Conservation (phyloP, 2,797 vertebrate species). For the Heteromormyrus szaboi region DNA sequence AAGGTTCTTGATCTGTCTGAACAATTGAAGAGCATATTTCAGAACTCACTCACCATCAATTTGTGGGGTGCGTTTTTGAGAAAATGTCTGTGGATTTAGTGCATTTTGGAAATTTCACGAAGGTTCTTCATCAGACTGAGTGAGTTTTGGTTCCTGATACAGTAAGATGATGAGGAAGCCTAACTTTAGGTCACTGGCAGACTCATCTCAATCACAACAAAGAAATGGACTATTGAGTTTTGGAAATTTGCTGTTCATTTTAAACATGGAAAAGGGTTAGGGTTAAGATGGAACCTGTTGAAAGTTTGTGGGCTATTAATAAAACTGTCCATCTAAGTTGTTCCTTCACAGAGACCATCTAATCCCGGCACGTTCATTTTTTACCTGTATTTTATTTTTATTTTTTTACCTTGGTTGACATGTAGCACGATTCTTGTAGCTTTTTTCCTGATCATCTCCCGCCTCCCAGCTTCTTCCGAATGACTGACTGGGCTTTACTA, state of each 20-base stretch:
- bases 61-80: neutral
- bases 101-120: neutral
- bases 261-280: neutral
- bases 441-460: neutral
- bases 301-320: neutral
- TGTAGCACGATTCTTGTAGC: neutral
- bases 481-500: slow-evolving; percentile 7
- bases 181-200: neutral
- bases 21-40: neutral
- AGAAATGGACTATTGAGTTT: neutral
- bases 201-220: neutral
- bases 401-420: neutral
- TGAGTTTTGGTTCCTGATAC: neutral
- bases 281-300: neutral
- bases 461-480: neutral
- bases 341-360: neutral
- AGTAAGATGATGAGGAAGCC: neutral
- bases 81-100: neutral
- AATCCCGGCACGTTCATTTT: neutral
- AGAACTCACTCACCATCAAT: neutral
- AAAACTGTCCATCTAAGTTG: neutral
- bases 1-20: neutral
- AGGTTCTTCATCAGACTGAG: neutral
- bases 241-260: neutral
- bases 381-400: neutral